phyloP scores from a whole-genome alignment of 1,140 invertebrate species.

The Doryteuthis pealeii region DNA sequence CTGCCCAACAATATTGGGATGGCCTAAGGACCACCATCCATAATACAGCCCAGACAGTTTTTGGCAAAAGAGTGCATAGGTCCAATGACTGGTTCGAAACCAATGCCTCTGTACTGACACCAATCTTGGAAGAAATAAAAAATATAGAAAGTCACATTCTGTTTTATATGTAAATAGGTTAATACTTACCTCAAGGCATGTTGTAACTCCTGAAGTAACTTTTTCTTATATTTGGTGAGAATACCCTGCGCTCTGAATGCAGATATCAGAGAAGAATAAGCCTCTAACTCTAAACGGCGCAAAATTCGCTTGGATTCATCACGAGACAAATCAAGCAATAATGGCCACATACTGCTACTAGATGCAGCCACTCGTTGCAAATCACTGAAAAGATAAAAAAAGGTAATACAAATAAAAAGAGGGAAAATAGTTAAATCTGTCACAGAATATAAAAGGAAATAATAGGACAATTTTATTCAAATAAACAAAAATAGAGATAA shows the following conservation, averaged over 20 bases:
- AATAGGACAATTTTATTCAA: too few relatives aligned
- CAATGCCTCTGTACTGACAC: too few relatives aligned
- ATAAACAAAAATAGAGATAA: too few relatives aligned
- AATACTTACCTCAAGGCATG: constrained; percentile 66
- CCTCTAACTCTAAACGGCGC: constrained; percentile 84
- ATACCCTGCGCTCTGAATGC: constrained; percentile 88
- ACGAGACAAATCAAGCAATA: constrained; percentile 73
- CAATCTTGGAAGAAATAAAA: too few relatives aligned
- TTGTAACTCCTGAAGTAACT: constrained; percentile 79
- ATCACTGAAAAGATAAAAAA: constrained; percentile 5
- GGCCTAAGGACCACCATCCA: too few relatives aligned
- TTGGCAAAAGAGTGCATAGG: too few relatives aligned
- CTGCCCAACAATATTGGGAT: too few relatives aligned
- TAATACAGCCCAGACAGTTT: too few relatives aligned
- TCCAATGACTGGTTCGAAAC: too few relatives aligned
- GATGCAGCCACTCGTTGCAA: background rate
- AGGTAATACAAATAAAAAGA: background rate
- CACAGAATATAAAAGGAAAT: background rate
- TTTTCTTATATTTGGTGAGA: constrained; percentile 80
- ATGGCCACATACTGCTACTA: constrained; percentile 68
- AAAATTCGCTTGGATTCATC: constrained; percentile 85
- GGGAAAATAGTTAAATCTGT: background rate
- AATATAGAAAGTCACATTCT: too few relatives aligned
- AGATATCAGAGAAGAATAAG: constrained; percentile 84
- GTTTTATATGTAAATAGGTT: too few relatives aligned